phyloP scores from a whole-genome alignment of 2,113 vertebrate genomes.

The Arvicanthis niloticus region DNA sequence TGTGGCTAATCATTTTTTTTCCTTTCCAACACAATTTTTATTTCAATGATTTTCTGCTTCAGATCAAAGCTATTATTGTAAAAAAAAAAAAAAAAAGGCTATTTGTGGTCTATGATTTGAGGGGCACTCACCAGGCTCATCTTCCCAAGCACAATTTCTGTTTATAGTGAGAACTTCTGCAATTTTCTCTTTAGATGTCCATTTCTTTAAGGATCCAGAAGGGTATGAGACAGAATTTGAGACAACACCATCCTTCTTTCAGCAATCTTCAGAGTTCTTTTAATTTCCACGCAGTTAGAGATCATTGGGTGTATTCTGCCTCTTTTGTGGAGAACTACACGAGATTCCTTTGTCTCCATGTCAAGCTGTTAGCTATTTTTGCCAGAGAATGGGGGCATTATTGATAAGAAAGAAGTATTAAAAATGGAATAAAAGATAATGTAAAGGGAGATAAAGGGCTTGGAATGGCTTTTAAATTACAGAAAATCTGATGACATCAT shows the following conservation, averaged over 20 bases:
- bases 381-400: neutral
- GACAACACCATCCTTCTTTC: neutral
- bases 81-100: neutral
- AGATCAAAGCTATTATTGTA: neutral
- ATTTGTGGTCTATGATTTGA: neutral
- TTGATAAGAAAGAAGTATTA: neutral
- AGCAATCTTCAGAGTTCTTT: neutral
- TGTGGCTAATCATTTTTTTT: neutral
- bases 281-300: neutral
- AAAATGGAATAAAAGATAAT: neutral
- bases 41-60: conserved; percentile 16
- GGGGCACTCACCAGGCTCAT: neutral
- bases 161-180: neutral
- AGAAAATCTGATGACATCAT: neutral
- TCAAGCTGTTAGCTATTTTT: neutral
- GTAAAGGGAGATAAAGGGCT: neutral
- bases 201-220: neutral
- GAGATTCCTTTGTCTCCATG: neutral
- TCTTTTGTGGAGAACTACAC: neutral
- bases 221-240: neutral
- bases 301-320: neutral
- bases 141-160: neutral
- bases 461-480: neutral
- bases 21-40: conserved; percentile 46
- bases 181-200: neutral